Evolutionary conservation across 2,113 vertebrate species (phyloP).

Genomic region (Pituophis catenifer): DNA sequence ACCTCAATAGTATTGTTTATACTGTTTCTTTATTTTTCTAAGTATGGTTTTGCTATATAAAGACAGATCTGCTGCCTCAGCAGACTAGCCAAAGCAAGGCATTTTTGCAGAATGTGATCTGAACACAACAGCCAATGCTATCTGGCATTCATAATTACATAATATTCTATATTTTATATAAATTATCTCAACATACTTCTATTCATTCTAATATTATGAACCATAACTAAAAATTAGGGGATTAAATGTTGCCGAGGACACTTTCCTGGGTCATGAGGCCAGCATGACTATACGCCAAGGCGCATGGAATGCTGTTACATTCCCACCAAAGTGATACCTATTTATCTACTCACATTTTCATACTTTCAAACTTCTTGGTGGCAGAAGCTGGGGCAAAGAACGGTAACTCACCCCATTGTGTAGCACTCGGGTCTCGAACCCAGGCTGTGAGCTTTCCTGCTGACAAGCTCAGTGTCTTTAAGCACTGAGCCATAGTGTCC

Average conservation of each 20-base stretch:
- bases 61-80: neutral
- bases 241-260: neutral
- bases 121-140: neutral
- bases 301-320: neutral
- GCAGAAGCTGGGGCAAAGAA: neutral
- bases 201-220: neutral
- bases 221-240: neutral
- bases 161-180: neutral
- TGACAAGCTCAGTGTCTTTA: neutral
- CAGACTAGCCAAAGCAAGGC: neutral
- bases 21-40: neutral
- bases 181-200: neutral
- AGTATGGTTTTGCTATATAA: neutral
- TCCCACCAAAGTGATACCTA: neutral
- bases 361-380: neutral
- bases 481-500: neutral
- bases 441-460: neutral
- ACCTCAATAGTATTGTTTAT: neutral
- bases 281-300: neutral
- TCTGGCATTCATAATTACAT: neutral
- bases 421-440: neutral
- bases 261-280: neutral
- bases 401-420: neutral
- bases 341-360: neutral
- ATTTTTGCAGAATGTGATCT: neutral